A percentile compares a stretch with the other conserved stretches of the same genome.
These are phyloP conservation scores for Miichthys miiuy DNA, from an alignment of 2,797 vertebrate species.

Conservation along the genomic window DNA sequence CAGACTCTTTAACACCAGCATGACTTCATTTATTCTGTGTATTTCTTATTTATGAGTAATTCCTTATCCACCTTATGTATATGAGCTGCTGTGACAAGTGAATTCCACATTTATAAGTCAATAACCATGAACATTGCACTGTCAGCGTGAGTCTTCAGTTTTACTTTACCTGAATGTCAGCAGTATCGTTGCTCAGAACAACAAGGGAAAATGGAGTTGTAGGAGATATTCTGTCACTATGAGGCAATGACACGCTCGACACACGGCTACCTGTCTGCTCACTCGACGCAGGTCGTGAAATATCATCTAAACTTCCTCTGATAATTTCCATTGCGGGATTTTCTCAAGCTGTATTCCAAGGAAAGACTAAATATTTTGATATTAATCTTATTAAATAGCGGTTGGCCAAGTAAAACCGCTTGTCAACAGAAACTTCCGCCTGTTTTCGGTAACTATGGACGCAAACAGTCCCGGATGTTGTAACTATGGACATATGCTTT, in stretches of 20 bases:
- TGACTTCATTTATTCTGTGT: too few species aligned
- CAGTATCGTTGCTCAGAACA: conserved; percentile 83
- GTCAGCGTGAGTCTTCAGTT: background rate
- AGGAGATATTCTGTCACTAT: conserved; percentile 71
- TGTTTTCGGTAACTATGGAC: conserved; percentile 68
- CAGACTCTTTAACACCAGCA: too few species aligned
- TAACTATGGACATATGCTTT: conserved; percentile 60
- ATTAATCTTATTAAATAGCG: background rate
- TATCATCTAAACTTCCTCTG: conserved; percentile 85
- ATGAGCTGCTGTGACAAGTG: too few species aligned
- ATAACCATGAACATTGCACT: background rate
- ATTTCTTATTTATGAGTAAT: too few species aligned
- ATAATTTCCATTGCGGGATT: conserved; percentile 85
- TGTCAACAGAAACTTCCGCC: background rate
- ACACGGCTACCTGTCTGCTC: conserved; percentile 77
- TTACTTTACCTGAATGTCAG: conserved; percentile 81
- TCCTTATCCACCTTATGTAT: too few species aligned
- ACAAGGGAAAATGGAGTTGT: conserved; percentile 73
- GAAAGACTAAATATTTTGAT: background rate
- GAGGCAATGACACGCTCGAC: conserved; percentile 73
- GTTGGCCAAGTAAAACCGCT: background rate
- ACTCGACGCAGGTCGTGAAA: conserved; percentile 85
- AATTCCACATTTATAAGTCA: background rate
- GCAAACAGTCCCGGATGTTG: conserved; percentile 71
- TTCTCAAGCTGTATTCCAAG: background rate